These are phyloP conservation scores for Hiodon tergisus DNA, from an alignment of 2,113 vertebrate species.

Conservation along the genomic window DNA sequence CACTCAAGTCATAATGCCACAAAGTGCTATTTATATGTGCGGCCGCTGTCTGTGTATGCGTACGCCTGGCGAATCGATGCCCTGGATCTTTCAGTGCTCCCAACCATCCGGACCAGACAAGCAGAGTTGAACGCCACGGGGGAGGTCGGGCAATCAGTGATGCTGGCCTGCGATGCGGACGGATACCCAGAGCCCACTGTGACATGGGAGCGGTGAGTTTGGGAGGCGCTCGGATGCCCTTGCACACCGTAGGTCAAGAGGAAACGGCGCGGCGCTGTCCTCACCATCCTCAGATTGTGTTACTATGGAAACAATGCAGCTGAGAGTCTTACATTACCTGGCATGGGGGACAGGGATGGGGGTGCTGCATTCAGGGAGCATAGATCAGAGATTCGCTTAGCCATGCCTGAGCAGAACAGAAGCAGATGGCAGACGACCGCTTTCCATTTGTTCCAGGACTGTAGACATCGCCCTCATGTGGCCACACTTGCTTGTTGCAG, in stretches of 20 bases:
- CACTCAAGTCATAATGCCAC: background rate
- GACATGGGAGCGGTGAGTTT: slow-evolving; percentile 84
- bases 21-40: background rate
- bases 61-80: background rate
- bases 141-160: slow-evolving; percentile 71
- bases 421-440: slow-evolving; percentile 1
- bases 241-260: background rate
- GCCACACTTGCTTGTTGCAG: background rate
- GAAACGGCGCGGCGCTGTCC: background rate
- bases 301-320: too few relatives aligned
- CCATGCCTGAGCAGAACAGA: background rate
- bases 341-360: background rate
- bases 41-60: background rate
- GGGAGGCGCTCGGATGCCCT: background rate
- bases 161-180: slow-evolving; percentile 85
- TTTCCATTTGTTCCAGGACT: slow-evolving; percentile 12
- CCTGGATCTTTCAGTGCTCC: slow-evolving; percentile 71
- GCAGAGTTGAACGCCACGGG: slow-evolving; percentile 85
- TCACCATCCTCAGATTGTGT: too few relatives aligned
- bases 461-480: slow-evolving; percentile 7
- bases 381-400: slow-evolving; percentile 6
- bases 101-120: slow-evolving; percentile 80
- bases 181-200: slow-evolving; percentile 90
- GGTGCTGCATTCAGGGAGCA: background rate
- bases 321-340: too few relatives aligned